These are phyloP conservation scores for Corythornis cristatus DNA, from an alignment of 2,113 vertebrate genomes.

Conservation along the genomic window DNA sequence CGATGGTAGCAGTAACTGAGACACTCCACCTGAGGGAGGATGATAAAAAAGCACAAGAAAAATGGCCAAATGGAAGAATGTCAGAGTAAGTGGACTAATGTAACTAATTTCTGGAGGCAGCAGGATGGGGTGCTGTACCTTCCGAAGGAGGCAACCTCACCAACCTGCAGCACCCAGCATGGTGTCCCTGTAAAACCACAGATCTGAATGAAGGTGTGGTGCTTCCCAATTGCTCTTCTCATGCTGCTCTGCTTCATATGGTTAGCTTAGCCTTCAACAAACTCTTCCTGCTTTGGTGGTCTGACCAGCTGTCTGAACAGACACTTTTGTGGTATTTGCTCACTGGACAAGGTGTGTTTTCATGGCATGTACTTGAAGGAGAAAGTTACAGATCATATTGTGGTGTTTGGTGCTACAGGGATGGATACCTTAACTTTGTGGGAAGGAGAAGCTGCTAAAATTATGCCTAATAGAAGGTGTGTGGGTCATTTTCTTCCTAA, in stretches of 20 bases:
- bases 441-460: not conserved
- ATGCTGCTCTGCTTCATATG: accelerated
- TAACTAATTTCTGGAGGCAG: not conserved
- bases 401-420: not conserved
- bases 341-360: not conserved
- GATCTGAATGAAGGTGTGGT: not conserved
- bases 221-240: not conserved
- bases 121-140: not conserved
- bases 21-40: not conserved
- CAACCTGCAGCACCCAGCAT: accelerated
- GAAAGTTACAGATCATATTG: not conserved
- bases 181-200: not conserved
- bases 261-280: not conserved
- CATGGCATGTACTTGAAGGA: accelerated
- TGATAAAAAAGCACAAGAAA: not conserved
- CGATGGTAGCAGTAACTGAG: not conserved
- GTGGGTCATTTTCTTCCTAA: not conserved
- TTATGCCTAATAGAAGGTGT: not conserved
- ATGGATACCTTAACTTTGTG: not conserved
- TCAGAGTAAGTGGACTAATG: not conserved
- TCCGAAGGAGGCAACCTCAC: not conserved
- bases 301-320: not conserved
- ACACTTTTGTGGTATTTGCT: not conserved
- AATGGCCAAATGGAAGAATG: not conserved
- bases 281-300: not conserved